A percentile compares a stretch with the other conserved stretches of the same genome.
Evolutionary conservation across 1,140 invertebrate genomes (phyloP).

Genomic region (Aphaenogaster floridana): DNA sequence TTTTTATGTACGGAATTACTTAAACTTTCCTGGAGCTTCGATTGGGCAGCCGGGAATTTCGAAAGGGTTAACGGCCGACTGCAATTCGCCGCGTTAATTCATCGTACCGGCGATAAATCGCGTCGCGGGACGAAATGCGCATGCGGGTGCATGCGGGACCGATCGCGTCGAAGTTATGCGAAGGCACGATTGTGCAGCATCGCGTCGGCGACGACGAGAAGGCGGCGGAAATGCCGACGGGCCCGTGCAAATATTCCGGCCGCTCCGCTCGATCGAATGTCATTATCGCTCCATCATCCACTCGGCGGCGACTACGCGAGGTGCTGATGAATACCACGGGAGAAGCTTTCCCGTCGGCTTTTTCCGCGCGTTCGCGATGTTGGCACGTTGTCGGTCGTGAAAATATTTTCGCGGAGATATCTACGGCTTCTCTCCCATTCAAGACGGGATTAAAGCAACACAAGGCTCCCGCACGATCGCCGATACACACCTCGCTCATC

Average conservation of each 20-base stretch:
- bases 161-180: conserved; percentile 59
- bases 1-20: neutral
- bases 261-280: conserved; percentile 45
- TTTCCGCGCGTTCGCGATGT: neutral
- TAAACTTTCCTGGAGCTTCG: neutral
- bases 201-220: conserved; percentile 15
- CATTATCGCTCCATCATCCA: conserved; percentile 57
- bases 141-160: conserved; percentile 44
- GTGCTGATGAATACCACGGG: conserved; percentile 34
- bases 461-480: neutral
- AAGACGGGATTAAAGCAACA: conserved; percentile 34
- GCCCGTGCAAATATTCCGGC: conserved; percentile 43
- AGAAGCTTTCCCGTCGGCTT: conserved; percentile 4
- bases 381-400: conserved; percentile 38
- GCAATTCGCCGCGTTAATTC: conserved; percentile 44
- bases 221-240: conserved; percentile 21
- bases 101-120: conserved; percentile 32
- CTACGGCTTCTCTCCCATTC: conserved; percentile 8
- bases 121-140: conserved; percentile 4
- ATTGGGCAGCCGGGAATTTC: neutral
- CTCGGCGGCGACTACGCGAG: conserved; percentile 15
- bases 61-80: conserved; percentile 15
- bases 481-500: conserved; percentile 19
- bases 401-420: conserved; percentile 49
- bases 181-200: conserved; percentile 42